Conservation (phyloP, 2,113 vertebrate genomes). For the Gadus macrocephalus region DNA sequence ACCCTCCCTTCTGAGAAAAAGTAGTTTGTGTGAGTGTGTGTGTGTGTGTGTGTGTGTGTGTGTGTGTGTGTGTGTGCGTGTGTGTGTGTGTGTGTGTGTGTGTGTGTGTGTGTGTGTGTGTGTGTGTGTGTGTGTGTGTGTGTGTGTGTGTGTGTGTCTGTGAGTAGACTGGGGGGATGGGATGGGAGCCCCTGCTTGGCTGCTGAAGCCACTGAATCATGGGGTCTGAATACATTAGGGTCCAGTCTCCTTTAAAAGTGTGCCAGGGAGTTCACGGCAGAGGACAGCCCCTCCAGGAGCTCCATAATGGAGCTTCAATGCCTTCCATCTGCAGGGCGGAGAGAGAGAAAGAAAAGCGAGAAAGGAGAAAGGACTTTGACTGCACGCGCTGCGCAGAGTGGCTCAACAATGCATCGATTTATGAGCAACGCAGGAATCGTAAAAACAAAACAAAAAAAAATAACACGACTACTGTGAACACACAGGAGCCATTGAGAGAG, state of each 20-base stretch:
- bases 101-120: slow-evolving; percentile 2
- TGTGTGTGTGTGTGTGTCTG: slow-evolving; percentile 9
- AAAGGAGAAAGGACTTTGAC: slow-evolving; percentile 55
- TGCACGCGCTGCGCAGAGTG: slow-evolving; percentile 67
- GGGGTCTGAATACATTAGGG: slow-evolving; percentile 73
- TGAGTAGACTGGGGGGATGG: slow-evolving; percentile 30
- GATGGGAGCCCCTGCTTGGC: slow-evolving; percentile 38
- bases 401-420: slow-evolving; percentile 54
- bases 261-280: slow-evolving; percentile 74
- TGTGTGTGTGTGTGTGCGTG: slow-evolving; percentile 12
- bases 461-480: slow-evolving; percentile 13
- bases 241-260: slow-evolving; percentile 76
- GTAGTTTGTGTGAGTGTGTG: too few species aligned
- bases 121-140: slow-evolving; percentile 5
- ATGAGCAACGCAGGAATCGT: slow-evolving; percentile 44
- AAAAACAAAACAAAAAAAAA: slow-evolving; percentile 36
- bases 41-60: too few species aligned
- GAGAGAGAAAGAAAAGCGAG: too few species aligned
- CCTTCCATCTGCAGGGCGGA: slow-evolving; percentile 69
- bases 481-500: slow-evolving; percentile 5
- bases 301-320: slow-evolving; percentile 75
- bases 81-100: neutral
- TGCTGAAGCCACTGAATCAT: slow-evolving; percentile 68
- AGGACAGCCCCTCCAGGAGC: slow-evolving; percentile 72
- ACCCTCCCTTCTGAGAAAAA: slow-evolving; percentile 60